A percentile compares a stretch with the other conserved stretches of the same genome.
Evolutionary conservation across 2,797 vertebrate genomes (phyloP).

Genomic region (Bovichtus variegatus): DNA sequence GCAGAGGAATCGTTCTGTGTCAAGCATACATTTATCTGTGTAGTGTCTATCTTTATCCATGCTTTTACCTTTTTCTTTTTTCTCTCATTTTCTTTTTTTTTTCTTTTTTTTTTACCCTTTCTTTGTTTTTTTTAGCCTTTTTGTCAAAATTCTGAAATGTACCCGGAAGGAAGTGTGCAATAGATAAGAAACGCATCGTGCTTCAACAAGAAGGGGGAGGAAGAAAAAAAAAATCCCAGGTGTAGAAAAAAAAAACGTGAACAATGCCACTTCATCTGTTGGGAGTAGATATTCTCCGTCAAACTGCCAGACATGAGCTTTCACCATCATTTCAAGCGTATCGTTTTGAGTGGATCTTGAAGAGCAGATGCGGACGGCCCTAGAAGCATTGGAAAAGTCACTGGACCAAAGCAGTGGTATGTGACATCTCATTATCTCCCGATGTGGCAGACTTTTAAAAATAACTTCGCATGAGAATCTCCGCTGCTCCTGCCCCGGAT

Average conservation of each 20-base stretch:
- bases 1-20: conserved; percentile 87
- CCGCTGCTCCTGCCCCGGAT: conserved; percentile 36
- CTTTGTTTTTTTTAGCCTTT: conserved; percentile 21
- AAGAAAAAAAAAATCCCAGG: too few species aligned
- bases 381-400: conserved; percentile 23
- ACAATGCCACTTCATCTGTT: conserved; percentile 35
- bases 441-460: conserved; percentile 34
- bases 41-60: conserved; percentile 61
- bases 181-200: conserved; percentile 76
- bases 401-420: conserved; percentile 56
- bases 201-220: conserved; percentile 61
- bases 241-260: conserved; percentile 25
- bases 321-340: conserved; percentile 35
- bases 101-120: too few species aligned
- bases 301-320: conserved; percentile 64
- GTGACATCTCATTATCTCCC: conserved; percentile 42
- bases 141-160: conserved; percentile 70
- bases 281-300: conserved; percentile 32
- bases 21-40: conserved; percentile 67
- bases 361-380: conserved; percentile 27
- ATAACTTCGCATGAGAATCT: conserved; percentile 7
- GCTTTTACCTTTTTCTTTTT: conserved; percentile 24
- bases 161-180: conserved; percentile 86
- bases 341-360: conserved; percentile 14
- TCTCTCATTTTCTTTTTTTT: conserved; percentile 32